Conservation (phyloP, 2,797 vertebrate genomes). For the Parotocinclus haroldoi region DNA sequence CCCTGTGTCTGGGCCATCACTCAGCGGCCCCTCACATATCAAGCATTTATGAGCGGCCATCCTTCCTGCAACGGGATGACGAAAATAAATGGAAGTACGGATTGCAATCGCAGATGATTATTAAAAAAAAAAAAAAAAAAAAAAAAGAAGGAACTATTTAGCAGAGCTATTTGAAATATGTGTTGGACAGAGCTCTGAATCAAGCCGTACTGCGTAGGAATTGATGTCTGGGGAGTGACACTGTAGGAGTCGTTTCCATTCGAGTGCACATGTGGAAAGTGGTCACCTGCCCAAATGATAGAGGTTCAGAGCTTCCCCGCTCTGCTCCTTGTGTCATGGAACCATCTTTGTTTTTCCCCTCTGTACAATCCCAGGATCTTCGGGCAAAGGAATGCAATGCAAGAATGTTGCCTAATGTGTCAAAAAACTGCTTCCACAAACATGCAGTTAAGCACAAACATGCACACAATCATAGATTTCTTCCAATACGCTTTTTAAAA, state of each 20-base stretch:
- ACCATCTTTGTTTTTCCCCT: slow-evolving; percentile 66
- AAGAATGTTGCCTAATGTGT: slow-evolving; percentile 54
- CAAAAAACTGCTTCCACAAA: slow-evolving; percentile 21
- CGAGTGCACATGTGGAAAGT: slow-evolving; percentile 59
- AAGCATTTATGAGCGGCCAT: slow-evolving; percentile 19
- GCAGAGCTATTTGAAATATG: slow-evolving; percentile 55
- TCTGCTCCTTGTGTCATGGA: slow-evolving; percentile 56
- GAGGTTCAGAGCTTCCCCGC: slow-evolving; percentile 55
- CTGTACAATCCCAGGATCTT: slow-evolving; percentile 59
- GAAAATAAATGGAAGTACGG: slow-evolving; percentile 12
- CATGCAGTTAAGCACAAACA: slow-evolving; percentile 8
- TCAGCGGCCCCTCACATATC: slow-evolving; percentile 7
- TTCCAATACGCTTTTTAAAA: no score
- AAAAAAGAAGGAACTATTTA: slow-evolving; percentile 23
- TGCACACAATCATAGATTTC: no score
- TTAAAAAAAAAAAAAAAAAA: slow-evolving; percentile 27
- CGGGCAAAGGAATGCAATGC: slow-evolving; percentile 57
- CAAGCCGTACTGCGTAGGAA: slow-evolving; percentile 52
- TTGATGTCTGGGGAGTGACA: slow-evolving; percentile 56
- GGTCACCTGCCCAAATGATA: slow-evolving; percentile 60
- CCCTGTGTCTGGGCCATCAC: neutral
- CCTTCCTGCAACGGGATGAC: slow-evolving; percentile 29
- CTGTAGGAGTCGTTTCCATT: slow-evolving; percentile 60
- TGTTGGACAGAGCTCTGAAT: slow-evolving; percentile 40
- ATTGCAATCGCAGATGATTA: slow-evolving; percentile 38